Evolutionary conservation across 2,888 invertebrate genomes (phyloP).

Genomic region (Limnephilus rhombicus): DNA sequence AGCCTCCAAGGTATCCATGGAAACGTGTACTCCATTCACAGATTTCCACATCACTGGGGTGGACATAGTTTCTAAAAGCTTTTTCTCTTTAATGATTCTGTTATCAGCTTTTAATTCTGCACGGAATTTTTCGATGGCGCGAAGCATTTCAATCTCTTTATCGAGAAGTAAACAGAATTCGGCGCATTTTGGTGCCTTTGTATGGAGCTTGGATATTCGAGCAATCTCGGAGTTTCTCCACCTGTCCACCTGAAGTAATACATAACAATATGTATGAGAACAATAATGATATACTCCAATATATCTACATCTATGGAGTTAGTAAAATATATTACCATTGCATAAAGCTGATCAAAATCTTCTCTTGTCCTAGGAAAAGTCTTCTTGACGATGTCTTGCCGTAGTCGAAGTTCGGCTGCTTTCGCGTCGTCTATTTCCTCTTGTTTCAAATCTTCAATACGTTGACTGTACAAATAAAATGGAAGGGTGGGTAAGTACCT

Average conservation of each 20-base stretch:
- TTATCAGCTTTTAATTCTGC: constrained; percentile 80
- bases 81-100: constrained; percentile 79
- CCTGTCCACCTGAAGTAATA: constrained; percentile 77
- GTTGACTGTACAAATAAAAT: constrained; percentile 69
- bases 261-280: neutral
- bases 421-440: constrained; percentile 77
- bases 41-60: constrained; percentile 88
- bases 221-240: constrained; percentile 83
- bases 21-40: constrained; percentile 78
- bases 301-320: too few species aligned
- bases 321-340: constrained; percentile 73
- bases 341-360: constrained; percentile 87
- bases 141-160: constrained; percentile 84
- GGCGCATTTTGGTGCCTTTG: constrained; percentile 83
- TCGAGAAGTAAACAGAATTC: constrained; percentile 84
- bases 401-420: constrained; percentile 77
- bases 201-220: constrained; percentile 80
- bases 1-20: constrained; percentile 89
- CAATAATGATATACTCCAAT: neutral
- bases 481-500: neutral
- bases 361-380: constrained; percentile 84
- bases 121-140: constrained; percentile 83
- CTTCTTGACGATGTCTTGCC: constrained; percentile 80
- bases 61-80: constrained; percentile 83
- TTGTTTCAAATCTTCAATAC: constrained; percentile 76